phyloP scores from a whole-genome alignment of 1,140 invertebrate genomes.

The Pogonomyrmex californicus region DNA sequence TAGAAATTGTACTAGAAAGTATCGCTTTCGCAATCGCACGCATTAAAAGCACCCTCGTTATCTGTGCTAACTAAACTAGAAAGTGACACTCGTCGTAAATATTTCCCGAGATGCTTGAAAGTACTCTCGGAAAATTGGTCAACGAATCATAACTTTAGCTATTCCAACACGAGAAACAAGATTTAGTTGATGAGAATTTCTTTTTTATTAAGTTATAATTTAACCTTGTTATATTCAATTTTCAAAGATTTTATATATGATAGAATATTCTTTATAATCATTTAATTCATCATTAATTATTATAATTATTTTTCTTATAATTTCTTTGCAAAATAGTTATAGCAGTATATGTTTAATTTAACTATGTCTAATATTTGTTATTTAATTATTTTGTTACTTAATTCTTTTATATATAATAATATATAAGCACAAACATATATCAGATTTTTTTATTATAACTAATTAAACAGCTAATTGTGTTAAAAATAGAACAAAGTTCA shows the following conservation, averaged over 20 bases:
- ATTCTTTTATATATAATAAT: not conserved
- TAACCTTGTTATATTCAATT: not conserved
- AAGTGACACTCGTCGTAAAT: conserved; percentile 25
- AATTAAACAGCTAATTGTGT: not conserved
- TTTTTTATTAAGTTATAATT: not conserved
- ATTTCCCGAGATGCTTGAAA: not conserved
- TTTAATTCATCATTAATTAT: no score
- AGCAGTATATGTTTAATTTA: not conserved
- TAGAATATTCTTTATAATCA: not conserved
- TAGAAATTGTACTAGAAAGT: not conserved
- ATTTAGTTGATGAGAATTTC: not conserved
- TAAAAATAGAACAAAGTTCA: not conserved
- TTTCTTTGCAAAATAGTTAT: not conserved
- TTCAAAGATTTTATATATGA: not conserved
- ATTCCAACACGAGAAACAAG: not conserved
- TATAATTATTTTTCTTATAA: not conserved
- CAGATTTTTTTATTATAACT: not conserved
- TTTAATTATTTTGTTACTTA: not conserved
- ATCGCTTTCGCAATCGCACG: not conserved
- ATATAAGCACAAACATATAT: not conserved
- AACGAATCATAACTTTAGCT: not conserved
- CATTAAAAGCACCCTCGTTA: conserved; percentile 28
- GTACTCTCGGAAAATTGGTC: conserved; percentile 8
- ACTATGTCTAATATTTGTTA: not conserved
- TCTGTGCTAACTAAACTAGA: not conserved